A percentile compares a stretch with the other conserved stretches of the same genome.
Conservation (phyloP, 2,113 vertebrate species). For the Pseudorasbora parva region DNA sequence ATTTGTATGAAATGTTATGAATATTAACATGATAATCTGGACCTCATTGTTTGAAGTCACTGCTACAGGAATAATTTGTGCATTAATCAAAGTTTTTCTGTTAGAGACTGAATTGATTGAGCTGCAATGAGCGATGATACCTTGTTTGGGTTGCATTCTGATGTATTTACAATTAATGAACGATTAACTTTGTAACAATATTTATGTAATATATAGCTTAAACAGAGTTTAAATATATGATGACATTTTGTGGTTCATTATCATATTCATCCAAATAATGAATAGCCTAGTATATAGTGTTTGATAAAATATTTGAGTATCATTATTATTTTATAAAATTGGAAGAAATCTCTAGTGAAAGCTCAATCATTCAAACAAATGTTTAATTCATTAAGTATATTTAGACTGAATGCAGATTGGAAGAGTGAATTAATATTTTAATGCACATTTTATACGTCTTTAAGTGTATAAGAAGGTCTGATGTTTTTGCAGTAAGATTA, state of each 20-base stretch:
- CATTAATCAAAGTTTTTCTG: not conserved
- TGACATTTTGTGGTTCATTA: not conserved
- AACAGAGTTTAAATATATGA: too few species aligned
- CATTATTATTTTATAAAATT: not conserved
- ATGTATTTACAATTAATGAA: not conserved
- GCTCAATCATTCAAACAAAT: too few species aligned
- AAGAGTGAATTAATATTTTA: too few species aligned
- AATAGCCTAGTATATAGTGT: too few species aligned
- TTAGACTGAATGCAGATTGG: too few species aligned
- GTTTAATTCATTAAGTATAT: too few species aligned
- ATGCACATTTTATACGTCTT: too few species aligned
- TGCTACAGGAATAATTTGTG: not conserved
- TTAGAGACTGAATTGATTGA: not conserved
- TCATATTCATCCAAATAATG: not conserved
- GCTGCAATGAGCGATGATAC: not conserved
- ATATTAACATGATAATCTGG: constrained; percentile 13
- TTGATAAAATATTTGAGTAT: not conserved
- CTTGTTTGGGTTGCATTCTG: not conserved
- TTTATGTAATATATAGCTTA: too few species aligned
- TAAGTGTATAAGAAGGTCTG: too few species aligned
- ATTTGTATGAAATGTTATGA: not conserved
- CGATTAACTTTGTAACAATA: not conserved
- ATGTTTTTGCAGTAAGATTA: too few species aligned
- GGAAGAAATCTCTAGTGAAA: not conserved
- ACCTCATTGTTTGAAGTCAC: not conserved